A percentile compares a stretch with the other conserved stretches of the same genome.
Evolutionary conservation across 2,113 vertebrate genomes (phyloP).

Genomic region (Litocranius walleri): DNA sequence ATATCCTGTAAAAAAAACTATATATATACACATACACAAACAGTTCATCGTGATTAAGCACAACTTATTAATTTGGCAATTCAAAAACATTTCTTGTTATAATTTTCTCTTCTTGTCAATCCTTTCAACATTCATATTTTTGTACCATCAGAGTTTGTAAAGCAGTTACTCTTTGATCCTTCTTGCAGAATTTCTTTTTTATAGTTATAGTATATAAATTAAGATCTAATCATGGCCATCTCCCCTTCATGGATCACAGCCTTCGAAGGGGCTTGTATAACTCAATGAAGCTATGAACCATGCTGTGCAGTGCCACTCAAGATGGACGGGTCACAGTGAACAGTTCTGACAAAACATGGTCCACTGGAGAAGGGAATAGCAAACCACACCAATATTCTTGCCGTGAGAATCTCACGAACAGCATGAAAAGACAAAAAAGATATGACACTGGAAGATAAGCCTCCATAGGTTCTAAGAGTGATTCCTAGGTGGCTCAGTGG

Average conservation of each 20-base stretch:
- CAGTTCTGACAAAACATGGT: not conserved
- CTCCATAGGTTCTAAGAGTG: not conserved
- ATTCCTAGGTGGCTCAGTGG: not conserved
- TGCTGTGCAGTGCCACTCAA: not conserved
- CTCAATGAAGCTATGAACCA: not conserved
- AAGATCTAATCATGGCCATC: not conserved
- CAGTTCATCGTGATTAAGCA: not conserved
- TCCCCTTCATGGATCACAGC: not conserved
- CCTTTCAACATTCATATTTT: not conserved
- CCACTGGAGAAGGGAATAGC: not conserved
- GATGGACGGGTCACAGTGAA: not conserved
- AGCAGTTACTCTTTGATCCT: not conserved
- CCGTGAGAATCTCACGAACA: not conserved
- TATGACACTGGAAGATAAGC: not conserved
- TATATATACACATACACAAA: not conserved
- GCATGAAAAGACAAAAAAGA: not conserved
- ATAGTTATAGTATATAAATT: not conserved
- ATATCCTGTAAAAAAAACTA: not conserved
- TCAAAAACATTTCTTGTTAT: not conserved
- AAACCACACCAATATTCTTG: not conserved
- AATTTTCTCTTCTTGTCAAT: not conserved
- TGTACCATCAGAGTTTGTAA: not conserved
- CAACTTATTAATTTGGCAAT: not conserved
- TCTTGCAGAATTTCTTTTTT: not conserved
- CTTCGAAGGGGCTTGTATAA: not conserved